These are phyloP conservation scores for Heliconius himera DNA, from an alignment of 1,140 invertebrate genomes.

Conservation along the genomic window DNA sequence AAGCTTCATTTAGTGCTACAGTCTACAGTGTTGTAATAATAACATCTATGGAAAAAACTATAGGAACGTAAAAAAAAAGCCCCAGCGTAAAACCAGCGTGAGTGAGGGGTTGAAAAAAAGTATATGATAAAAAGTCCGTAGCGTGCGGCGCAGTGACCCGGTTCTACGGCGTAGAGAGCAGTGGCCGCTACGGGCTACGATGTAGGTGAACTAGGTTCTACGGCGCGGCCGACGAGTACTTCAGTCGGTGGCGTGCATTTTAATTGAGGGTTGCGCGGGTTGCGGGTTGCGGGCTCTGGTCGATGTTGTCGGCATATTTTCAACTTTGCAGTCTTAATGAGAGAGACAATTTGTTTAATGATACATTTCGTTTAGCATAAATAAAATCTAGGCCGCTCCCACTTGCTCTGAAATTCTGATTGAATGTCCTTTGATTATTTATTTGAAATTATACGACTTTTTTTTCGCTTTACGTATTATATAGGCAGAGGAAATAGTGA, in stretches of 20 bases:
- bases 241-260: constrained; percentile 17
- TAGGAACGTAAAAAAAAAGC: constrained; percentile 1
- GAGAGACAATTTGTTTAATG: constrained; percentile 13
- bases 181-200: constrained; percentile 65
- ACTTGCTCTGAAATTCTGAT: constrained; percentile 7
- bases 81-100: constrained; percentile 19
- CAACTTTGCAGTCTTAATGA: constrained; percentile 3
- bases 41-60: background rate
- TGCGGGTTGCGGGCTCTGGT: constrained; percentile 21
- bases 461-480: no score
- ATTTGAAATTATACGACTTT: no score
- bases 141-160: constrained; percentile 63
- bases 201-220: constrained; percentile 47
- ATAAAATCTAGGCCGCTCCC: constrained; percentile 15
- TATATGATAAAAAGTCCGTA: constrained; percentile 41
- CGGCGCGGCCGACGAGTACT: constrained; percentile 27
- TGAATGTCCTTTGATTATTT: constrained; percentile 1
- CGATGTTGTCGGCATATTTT: constrained; percentile 19
- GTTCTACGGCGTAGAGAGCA: constrained; percentile 74
- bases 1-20: background rate
- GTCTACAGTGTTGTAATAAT: background rate
- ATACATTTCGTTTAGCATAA: constrained; percentile 7
- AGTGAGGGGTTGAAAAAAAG: constrained; percentile 28
- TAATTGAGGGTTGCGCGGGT: constrained; percentile 22
- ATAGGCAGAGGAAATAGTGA: no score